Percentiles rank a stretch among this genome's conserved stretches.
Conservation (phyloP, 2,797 vertebrate genomes). For the Lagorchestes hirsutus region DNA sequence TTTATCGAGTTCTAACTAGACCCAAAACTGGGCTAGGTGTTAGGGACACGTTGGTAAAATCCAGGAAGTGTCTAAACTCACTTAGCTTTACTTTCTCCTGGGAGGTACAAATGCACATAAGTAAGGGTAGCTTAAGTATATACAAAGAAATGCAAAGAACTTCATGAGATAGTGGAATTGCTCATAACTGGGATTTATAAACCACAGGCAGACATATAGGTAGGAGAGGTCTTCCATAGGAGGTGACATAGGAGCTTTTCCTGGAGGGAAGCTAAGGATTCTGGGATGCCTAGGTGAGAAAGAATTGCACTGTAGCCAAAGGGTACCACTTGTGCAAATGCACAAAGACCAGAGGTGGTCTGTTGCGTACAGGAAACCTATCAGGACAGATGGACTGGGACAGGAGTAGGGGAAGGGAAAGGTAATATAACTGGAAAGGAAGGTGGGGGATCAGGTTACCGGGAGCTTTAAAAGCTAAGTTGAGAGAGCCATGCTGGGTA, state of each 20-base stretch:
- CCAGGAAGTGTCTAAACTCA: neutral
- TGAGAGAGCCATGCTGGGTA: neutral
- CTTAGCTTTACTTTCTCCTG: neutral
- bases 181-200: too few species aligned
- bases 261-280: neutral
- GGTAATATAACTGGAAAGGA: neutral
- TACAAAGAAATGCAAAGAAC: neutral
- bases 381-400: neutral
- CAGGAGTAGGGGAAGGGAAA: neutral
- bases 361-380: neutral
- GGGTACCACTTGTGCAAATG: neutral
- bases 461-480: neutral
- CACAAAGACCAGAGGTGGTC: neutral
- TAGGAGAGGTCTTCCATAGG: too few species aligned
- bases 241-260: neutral
- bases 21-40: neutral
- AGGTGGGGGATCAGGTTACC: neutral
- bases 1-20: neutral
- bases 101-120: neutral
- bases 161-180: neutral
- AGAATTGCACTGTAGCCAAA: neutral
- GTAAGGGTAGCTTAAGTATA: neutral
- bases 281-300: neutral
- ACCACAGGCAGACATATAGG: too few species aligned
- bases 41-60: neutral